Conservation (phyloP, 2,888 invertebrate species). For the Empis stercorea region DNA sequence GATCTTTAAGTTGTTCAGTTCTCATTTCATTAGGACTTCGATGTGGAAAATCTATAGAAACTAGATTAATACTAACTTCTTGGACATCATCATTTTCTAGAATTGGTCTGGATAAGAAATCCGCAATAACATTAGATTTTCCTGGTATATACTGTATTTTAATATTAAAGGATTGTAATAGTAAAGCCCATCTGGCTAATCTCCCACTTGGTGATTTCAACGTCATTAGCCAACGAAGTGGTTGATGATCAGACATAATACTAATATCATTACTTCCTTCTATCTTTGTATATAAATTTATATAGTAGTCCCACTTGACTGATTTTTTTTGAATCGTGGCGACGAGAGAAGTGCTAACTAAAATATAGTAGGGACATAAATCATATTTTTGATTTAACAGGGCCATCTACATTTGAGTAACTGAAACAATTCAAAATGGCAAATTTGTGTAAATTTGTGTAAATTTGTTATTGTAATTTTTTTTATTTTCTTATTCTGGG, state of each 20-base stretch:
- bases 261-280: slow-evolving; percentile 26
- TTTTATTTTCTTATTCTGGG: no score
- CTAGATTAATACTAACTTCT: slow-evolving; percentile 1
- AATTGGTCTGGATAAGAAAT: slow-evolving; percentile 8
- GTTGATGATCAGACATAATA: slow-evolving; percentile 22
- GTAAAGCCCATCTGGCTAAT: slow-evolving; percentile 34
- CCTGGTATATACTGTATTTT: slow-evolving; percentile 29
- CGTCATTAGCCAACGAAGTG: slow-evolving; percentile 34
- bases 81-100: no score
- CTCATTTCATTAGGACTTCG: slow-evolving; percentile 11
- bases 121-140: slow-evolving; percentile 20
- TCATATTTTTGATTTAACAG: no score
- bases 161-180: slow-evolving; percentile 28
- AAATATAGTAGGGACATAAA: no score
- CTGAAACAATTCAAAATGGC: no score
- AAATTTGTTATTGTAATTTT: no score
- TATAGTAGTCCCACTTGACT: no score
- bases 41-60: slow-evolving; percentile 11
- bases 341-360: no score
- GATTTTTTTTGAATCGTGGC: no score
- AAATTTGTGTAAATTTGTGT: no score
- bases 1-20: slow-evolving; percentile 14
- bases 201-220: slow-evolving; percentile 31
- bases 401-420: no score
- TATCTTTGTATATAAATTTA: no score